Evolutionary conservation across 2,888 invertebrate genomes (phyloP).

Genomic region (Volucella zonaria): DNA sequence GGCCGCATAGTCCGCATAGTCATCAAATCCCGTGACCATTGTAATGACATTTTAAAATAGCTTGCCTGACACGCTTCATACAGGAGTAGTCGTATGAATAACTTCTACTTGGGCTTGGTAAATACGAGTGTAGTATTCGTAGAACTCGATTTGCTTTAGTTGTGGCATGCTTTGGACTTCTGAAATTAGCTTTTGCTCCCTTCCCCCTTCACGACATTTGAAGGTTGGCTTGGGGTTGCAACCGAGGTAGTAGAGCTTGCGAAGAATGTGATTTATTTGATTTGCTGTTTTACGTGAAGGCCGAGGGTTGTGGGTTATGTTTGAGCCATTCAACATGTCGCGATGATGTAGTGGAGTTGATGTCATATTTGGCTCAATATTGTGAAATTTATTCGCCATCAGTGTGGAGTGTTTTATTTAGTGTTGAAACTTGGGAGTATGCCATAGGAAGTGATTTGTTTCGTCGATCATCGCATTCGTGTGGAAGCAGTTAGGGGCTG

Average conservation of each 20-base stretch:
- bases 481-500: too few species aligned
- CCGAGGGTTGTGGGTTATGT: slow-evolving; percentile 33
- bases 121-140: too few species aligned
- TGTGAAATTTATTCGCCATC: slow-evolving; percentile 32
- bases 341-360: slow-evolving; percentile 57
- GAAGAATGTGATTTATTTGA: slow-evolving; percentile 68
- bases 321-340: slow-evolving; percentile 60
- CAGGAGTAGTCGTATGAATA: background rate
- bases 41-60: slow-evolving; percentile 67
- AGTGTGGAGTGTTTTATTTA: slow-evolving; percentile 47
- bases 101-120: slow-evolving; percentile 7
- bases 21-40: slow-evolving; percentile 39
- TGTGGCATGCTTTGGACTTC: slow-evolving; percentile 13
- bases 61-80: slow-evolving; percentile 40
- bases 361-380: slow-evolving; percentile 46
- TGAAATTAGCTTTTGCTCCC: background rate
- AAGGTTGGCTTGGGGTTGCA: slow-evolving; percentile 1
- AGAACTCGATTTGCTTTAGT: slow-evolving; percentile 21
- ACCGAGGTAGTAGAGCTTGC: slow-evolving; percentile 7
- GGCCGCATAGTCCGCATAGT: background rate
- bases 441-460: too few species aligned
- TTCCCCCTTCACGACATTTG: background rate
- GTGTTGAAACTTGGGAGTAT: slow-evolving; percentile 27
- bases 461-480: too few species aligned
- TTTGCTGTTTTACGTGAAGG: slow-evolving; percentile 52